phyloP scores from a whole-genome alignment of 2,797 vertebrate genomes.

The Serranus cabrilla region DNA sequence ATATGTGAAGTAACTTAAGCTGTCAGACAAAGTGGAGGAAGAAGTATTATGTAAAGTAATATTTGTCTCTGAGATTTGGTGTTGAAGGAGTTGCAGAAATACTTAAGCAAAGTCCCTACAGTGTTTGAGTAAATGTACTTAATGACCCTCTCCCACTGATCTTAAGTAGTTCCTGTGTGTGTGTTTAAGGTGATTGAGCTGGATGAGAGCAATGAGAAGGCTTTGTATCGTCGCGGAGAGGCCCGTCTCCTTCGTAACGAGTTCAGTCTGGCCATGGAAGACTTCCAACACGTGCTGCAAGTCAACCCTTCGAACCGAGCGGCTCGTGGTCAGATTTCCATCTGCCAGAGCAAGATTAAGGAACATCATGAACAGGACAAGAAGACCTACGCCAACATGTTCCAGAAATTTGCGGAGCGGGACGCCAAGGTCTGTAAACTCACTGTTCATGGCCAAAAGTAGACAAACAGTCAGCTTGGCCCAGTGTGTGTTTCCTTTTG shows the following conservation, averaged over 20 bases:
- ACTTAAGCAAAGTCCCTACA: no score
- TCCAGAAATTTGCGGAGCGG: slow-evolving; percentile 95
- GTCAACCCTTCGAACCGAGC: slow-evolving; percentile 94
- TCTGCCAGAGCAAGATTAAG: slow-evolving; percentile 93
- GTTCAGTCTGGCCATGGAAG: slow-evolving; percentile 90
- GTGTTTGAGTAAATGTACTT: no score
- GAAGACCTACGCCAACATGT: slow-evolving; percentile 97
- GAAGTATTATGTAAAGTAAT: no score
- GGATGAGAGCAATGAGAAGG: slow-evolving; percentile 94
- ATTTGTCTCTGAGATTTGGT: no score
- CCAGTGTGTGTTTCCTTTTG: not conserved
- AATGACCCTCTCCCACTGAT: no score
- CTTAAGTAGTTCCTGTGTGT: not conserved
- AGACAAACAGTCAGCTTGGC: slow-evolving; percentile 5
- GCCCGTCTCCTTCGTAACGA: slow-evolving; percentile 93
- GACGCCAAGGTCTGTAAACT: slow-evolving; percentile 90
- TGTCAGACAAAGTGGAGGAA: no score
- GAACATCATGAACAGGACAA: slow-evolving; percentile 95
- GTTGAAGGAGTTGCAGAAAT: no score
- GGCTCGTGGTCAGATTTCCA: slow-evolving; percentile 88
- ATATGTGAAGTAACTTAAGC: no score
- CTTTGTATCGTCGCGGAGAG: slow-evolving; percentile 92
- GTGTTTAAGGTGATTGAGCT: slow-evolving; percentile 89
- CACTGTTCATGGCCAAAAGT: slow-evolving; percentile 34
- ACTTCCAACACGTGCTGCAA: slow-evolving; percentile 93